Evolutionary conservation across 1,140 invertebrate species (phyloP).

Genomic region (Contarinia nasturtii): DNA sequence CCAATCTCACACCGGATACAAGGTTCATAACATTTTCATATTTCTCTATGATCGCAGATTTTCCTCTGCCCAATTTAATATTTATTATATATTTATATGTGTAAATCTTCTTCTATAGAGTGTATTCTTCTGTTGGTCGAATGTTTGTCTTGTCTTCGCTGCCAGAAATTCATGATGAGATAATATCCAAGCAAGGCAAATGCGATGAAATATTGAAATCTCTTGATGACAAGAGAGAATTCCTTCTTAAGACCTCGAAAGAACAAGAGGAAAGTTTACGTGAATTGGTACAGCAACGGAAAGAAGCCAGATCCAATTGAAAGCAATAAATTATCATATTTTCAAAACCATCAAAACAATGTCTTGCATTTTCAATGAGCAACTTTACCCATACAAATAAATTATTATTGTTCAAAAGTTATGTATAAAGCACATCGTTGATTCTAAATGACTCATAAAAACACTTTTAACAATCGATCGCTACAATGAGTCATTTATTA

Average conservation of each 20-base stretch:
- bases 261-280: slow-evolving; percentile 21
- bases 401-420: too few species aligned
- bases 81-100: background rate
- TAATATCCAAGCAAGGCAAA: slow-evolving; percentile 19
- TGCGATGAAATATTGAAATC: slow-evolving; percentile 19
- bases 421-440: too few species aligned
- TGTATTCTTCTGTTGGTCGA: slow-evolving; percentile 20
- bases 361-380: too few species aligned
- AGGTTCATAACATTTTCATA: background rate
- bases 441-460: too few species aligned
- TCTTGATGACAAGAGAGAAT: slow-evolving; percentile 20
- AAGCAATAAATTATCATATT: too few species aligned
- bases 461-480: too few species aligned
- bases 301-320: slow-evolving; percentile 12
- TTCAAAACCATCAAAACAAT: too few species aligned
- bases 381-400: too few species aligned
- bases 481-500: too few species aligned
- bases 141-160: slow-evolving; percentile 22
- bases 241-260: slow-evolving; percentile 17
- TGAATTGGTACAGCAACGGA: slow-evolving; percentile 21
- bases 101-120: slow-evolving; percentile 8
- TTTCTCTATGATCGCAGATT: background rate
- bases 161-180: slow-evolving; percentile 16
- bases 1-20: background rate
- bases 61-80: background rate